Percentiles rank a stretch among this genome's conserved stretches.
These are phyloP conservation scores for Leucoraja erinaceus DNA, from an alignment of 2,113 vertebrate genomes.

Conservation along the genomic window DNA sequence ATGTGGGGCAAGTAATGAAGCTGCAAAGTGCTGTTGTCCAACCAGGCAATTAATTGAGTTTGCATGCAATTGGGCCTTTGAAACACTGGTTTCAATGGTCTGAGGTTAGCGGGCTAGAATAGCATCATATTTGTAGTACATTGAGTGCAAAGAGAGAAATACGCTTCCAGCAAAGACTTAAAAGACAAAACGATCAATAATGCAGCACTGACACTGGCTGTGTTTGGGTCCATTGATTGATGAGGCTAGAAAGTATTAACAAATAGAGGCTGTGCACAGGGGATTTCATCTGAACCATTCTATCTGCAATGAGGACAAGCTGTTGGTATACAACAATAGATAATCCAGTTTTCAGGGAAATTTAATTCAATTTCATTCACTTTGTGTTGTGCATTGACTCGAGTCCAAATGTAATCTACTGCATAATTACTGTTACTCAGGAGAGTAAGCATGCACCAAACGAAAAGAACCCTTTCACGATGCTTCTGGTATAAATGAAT, in stretches of 20 bases:
- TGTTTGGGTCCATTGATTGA: neutral
- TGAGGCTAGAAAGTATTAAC: neutral
- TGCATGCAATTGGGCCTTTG: no score
- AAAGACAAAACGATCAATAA: neutral
- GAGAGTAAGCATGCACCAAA: neutral
- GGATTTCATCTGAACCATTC: neutral
- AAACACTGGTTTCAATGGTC: neutral
- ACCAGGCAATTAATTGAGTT: no score
- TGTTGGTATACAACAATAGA: neutral
- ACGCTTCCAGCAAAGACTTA: neutral
- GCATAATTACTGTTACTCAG: neutral
- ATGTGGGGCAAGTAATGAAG: no score
- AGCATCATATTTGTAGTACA: neutral
- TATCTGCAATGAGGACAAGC: neutral
- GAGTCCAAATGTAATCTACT: neutral
- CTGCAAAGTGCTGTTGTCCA: no score
- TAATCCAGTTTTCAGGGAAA: neutral
- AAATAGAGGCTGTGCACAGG: neutral
- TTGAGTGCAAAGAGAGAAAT: neutral
- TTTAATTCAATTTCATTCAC: neutral
- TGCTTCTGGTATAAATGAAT: neutral
- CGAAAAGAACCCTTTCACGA: neutral
- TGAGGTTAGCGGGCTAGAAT: neutral
- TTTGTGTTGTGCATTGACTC: neutral
- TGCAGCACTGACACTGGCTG: neutral